Conservation (phyloP, 2,888 invertebrate genomes). For the Trichopria drosophilae region DNA sequence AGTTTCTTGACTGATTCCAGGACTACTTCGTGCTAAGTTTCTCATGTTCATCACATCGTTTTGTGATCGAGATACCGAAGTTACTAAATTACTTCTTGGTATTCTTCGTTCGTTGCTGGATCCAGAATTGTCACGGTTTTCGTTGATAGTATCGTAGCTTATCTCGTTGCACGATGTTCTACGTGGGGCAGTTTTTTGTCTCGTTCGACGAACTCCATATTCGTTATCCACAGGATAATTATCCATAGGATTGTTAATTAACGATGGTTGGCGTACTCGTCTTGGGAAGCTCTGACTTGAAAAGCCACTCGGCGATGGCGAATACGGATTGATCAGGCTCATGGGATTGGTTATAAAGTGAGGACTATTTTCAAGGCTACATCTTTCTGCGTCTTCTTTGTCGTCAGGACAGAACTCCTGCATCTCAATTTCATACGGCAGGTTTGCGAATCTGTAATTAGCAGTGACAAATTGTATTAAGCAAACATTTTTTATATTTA, state of each 20-base stretch:
- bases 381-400: constrained; percentile 48
- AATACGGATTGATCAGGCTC: constrained; percentile 26
- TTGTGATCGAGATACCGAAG: constrained; percentile 13
- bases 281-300: constrained; percentile 47
- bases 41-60: constrained; percentile 45
- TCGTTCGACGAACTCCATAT: constrained; percentile 27
- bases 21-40: constrained; percentile 39
- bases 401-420: constrained; percentile 43
- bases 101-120: constrained; percentile 34
- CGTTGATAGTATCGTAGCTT: constrained; percentile 28
- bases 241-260: constrained; percentile 51
- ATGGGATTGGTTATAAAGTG: constrained; percentile 48
- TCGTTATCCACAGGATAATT: constrained; percentile 50
- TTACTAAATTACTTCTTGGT: too few species aligned
- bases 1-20: neutral
- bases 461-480: too few species aligned
- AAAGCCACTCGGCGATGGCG: neutral
- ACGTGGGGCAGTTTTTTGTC: constrained; percentile 26
- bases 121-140: constrained; percentile 26
- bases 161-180: constrained; percentile 34
- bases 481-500: neutral
- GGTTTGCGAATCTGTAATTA: constrained; percentile 48
- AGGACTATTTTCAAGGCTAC: constrained; percentile 47
- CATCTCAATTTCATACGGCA: constrained; percentile 51
- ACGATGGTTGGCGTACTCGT: constrained; percentile 46